Evolutionary conservation across 92 coral and sea anemone genomes (phyloP), one percentile per base, ranked within the genome.

Genomic region (Epizoanthus scotinus): DNA sequence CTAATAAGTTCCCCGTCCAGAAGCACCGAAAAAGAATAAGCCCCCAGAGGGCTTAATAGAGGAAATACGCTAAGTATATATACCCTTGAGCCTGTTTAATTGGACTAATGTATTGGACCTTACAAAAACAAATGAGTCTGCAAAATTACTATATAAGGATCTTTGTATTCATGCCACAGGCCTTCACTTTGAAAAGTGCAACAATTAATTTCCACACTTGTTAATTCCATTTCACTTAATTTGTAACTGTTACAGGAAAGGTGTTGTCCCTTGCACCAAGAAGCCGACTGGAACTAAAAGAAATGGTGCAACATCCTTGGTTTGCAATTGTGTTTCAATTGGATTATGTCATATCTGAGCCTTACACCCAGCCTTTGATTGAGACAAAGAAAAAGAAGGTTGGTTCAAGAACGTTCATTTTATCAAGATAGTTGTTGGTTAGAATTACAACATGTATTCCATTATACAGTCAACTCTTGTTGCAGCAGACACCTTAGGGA

Each of bases 291-390:
- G 93, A 95, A 68, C 87, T 95, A 31, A 87, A 90, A 6, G 99
- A 95, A 77, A 89, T 95, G 52, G 98, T 95, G 4, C 82, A 85
- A 36, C 97, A 91, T 54, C 93, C 84, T 6, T 82, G 91, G 71
- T 93, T 91, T 82, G 96, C 96, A 17, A 91, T 95, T 78, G 92
- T 95, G n/a, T 95, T 93, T 82, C 98, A 95, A 84, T 73, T 95
- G 67, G 93, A 93, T 77, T 95, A 95, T 81, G 96, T 95, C 68
- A 88, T 93, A 64, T 91, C 98, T 26, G 99, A 95, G 59, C 98
- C 94, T 22, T 95, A 86, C 82, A 86, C 96, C 14, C 97, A 93
- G 47, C 99, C 99, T 0, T 81, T 95, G 44, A 89, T 95, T 21
- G 91, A 87, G 34, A 90, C 91, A 25, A 93, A 91, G 77, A 88